Evolutionary conservation across 2,113 vertebrate genomes (phyloP).

Genomic region (Haplochromis vanheusdeni): DNA sequence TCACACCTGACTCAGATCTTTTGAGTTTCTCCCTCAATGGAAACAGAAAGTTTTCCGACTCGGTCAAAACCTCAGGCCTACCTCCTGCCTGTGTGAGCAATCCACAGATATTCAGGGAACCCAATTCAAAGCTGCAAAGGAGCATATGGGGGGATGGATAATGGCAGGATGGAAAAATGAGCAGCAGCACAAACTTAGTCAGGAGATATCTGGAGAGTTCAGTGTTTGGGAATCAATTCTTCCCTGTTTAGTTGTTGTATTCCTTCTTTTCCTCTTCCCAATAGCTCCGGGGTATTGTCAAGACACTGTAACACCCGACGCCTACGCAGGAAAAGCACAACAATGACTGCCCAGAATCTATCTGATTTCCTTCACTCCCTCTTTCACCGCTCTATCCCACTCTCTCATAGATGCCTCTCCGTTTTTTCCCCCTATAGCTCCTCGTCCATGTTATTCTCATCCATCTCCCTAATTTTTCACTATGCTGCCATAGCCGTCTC

Average conservation of each 20-base stretch:
- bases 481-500: not conserved
- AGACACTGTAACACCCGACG: slow-evolving; percentile 22
- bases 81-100: not conserved
- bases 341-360: not conserved
- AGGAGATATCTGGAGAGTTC: slow-evolving; percentile 31
- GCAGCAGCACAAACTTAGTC: not conserved
- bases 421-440: not conserved
- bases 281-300: not conserved
- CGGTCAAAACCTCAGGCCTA: not conserved
- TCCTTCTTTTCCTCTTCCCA: not conserved
- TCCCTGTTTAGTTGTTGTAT: slow-evolving; percentile 6
- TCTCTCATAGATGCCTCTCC: not conserved
- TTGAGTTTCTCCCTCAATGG: not conserved
- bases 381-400: not conserved
- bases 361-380: slow-evolving; percentile 17
- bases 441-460: not conserved
- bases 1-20: not conserved
- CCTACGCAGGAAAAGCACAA: slow-evolving; percentile 23
- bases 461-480: not conserved
- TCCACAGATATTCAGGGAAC: slow-evolving; percentile 9
- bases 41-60: not conserved
- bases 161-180: not conserved
- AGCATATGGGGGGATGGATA: not conserved
- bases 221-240: slow-evolving; percentile 38
- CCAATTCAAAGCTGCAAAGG: slow-evolving; percentile 4